These are phyloP conservation scores for Plutomurus gul DNA, from an alignment of 1,140 invertebrate species.

Conservation along the genomic window DNA sequence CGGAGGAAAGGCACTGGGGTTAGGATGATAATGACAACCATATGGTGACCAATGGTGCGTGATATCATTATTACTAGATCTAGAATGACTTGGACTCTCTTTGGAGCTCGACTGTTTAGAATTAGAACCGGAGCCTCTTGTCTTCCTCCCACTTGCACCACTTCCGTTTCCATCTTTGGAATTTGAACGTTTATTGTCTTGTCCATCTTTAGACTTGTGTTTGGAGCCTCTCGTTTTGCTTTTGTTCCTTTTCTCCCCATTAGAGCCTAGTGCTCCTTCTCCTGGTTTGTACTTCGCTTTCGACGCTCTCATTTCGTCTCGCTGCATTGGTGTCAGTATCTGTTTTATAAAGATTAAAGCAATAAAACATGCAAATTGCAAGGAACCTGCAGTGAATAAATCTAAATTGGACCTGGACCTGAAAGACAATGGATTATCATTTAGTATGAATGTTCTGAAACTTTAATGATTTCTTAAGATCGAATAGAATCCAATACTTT, in stretches of 20 bases:
- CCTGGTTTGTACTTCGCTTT: constrained; percentile 43
- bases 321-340: constrained; percentile 56
- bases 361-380: too few relatives aligned
- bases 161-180: constrained; percentile 53
- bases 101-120: constrained; percentile 48
- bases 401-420: too few relatives aligned
- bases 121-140: constrained; percentile 60
- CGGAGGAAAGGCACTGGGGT: constrained; percentile 78
- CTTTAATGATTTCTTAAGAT: too few relatives aligned
- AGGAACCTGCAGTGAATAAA: too few relatives aligned
- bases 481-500: too few relatives aligned
- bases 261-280: neutral
- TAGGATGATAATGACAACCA: constrained; percentile 85
- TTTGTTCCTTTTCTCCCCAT: neutral
- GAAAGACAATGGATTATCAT: too few relatives aligned
- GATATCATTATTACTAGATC: constrained; percentile 24
- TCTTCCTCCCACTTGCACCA: constrained; percentile 55
- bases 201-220: constrained; percentile 20
- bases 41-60: constrained; percentile 77
- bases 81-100: constrained; percentile 37
- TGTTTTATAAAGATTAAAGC: too few relatives aligned
- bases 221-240: constrained; percentile 55
- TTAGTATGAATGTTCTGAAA: too few relatives aligned
- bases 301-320: constrained; percentile 49
- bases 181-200: constrained; percentile 55